Conservation (phyloP, 2,797 vertebrate species). For the Streptopelia turtur region DNA sequence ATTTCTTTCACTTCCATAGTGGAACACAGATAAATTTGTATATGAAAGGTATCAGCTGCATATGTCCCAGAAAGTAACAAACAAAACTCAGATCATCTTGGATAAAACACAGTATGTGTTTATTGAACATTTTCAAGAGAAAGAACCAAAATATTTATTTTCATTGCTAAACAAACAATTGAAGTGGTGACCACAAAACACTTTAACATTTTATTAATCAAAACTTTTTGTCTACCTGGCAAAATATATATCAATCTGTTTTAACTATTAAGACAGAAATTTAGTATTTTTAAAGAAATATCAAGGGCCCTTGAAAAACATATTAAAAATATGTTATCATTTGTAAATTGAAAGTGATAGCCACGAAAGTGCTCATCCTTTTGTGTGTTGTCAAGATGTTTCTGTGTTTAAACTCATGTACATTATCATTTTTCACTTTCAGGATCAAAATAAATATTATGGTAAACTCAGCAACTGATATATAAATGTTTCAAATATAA, state of each 20-base stretch:
- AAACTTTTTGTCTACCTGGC: not conserved
- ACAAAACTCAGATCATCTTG: not conserved
- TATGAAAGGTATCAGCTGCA: not conserved
- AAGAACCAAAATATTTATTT: not conserved
- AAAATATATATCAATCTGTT: not conserved
- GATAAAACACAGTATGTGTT: conserved; percentile 3
- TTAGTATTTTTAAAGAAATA: not conserved
- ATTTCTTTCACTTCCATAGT: not conserved
- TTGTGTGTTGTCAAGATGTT: not conserved
- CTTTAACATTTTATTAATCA: not conserved
- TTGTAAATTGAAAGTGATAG: not conserved
- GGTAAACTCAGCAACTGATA: not conserved
- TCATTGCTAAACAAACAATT: not conserved
- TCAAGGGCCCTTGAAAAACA: not conserved
- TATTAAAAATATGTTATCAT: not conserved
- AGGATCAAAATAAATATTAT: not conserved
- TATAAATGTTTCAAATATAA: not conserved
- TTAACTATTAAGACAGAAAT: not conserved
- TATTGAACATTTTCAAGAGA: conserved; percentile 30
- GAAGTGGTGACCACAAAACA: not conserved
- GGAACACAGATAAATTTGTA: not conserved
- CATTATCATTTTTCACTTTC: not conserved
- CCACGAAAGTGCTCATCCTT: accelerated
- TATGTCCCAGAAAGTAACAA: not conserved
- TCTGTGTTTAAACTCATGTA: not conserved